Percentiles rank a stretch among this genome's conserved stretches.
These are phyloP conservation scores for Amiota communis DNA, from an alignment of 2,888 invertebrate genomes.

Conservation along the genomic window DNA sequence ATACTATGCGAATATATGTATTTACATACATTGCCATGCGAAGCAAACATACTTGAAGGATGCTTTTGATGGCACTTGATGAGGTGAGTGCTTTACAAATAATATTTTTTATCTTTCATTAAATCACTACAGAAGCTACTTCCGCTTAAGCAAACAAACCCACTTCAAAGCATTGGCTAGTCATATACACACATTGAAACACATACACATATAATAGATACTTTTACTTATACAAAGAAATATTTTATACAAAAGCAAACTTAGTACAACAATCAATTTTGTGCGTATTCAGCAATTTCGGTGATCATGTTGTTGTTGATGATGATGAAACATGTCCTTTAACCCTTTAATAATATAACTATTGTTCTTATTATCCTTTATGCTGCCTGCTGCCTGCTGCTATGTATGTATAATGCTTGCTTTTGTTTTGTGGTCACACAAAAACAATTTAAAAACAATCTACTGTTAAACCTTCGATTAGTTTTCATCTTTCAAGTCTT, in stretches of 20 bases:
- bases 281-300: neutral
- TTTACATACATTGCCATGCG: slow-evolving; percentile 34
- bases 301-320: neutral
- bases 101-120: neutral
- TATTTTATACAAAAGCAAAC: neutral
- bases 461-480: slow-evolving; percentile 13
- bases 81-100: slow-evolving; percentile 4
- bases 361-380: neutral
- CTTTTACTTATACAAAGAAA: neutral
- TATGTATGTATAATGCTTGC: neutral
- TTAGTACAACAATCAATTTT: slow-evolving; percentile 2
- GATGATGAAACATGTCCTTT: no score
- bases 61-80: slow-evolving; percentile 7
- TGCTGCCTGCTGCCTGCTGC: neutral
- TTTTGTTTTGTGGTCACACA: slow-evolving; percentile 22
- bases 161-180: neutral
- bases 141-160: no score
- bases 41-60: slow-evolving; percentile 41
- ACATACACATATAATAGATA: no score
- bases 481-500: neutral
- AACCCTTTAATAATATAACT: no score
- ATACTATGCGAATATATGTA: no score
- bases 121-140: neutral
- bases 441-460: slow-evolving; percentile 28
- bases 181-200: neutral